Evolutionary conservation across 2,888 invertebrate genomes (phyloP).

Genomic region (Pilophorus perplexus): DNA sequence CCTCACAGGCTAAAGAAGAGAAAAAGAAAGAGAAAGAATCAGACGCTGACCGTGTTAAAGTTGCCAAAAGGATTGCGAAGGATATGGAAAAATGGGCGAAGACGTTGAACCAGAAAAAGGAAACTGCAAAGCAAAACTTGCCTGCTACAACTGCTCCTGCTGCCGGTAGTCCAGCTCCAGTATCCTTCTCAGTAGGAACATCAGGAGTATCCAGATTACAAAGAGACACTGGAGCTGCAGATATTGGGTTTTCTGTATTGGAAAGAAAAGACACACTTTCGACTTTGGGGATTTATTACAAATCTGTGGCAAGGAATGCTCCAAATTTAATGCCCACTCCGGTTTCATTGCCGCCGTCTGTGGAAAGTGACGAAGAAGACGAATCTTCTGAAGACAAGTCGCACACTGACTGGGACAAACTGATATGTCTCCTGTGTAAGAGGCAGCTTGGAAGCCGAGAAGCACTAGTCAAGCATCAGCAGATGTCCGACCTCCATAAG

Average conservation of each 20-base stretch:
- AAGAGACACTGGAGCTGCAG: constrained; percentile 59
- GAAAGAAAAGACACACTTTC: constrained; percentile 65
- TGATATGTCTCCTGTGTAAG: constrained; percentile 93
- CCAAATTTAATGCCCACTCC: constrained; percentile 60
- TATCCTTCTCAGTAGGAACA: background rate
- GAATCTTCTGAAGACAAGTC: constrained; percentile 56
- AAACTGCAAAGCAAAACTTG: constrained; percentile 55
- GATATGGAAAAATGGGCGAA: constrained; percentile 96
- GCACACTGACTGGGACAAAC: constrained; percentile 76
- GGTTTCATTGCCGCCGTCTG: constrained; percentile 61
- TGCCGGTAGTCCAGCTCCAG: background rate
- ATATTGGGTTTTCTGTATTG: constrained; percentile 88
- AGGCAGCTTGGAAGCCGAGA: constrained; percentile 89
- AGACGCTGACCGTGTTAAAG: constrained; percentile 91
- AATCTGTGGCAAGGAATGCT: constrained; percentile 15
- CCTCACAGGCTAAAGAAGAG: constrained; percentile 52
- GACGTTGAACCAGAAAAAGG: constrained; percentile 93
- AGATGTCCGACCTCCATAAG: constrained; percentile 91
- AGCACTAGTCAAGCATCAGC: constrained; percentile 83
- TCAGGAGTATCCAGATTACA: constrained; percentile 52
- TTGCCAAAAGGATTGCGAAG: constrained; percentile 96
- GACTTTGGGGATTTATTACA: constrained; percentile 26
- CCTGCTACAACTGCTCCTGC: constrained; percentile 53
- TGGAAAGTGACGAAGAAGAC: constrained; percentile 64
- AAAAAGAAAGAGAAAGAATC: constrained; percentile 59